phyloP scores from a whole-genome alignment of 2,888 invertebrate genomes.

The Schrankia costaestrigalis region DNA sequence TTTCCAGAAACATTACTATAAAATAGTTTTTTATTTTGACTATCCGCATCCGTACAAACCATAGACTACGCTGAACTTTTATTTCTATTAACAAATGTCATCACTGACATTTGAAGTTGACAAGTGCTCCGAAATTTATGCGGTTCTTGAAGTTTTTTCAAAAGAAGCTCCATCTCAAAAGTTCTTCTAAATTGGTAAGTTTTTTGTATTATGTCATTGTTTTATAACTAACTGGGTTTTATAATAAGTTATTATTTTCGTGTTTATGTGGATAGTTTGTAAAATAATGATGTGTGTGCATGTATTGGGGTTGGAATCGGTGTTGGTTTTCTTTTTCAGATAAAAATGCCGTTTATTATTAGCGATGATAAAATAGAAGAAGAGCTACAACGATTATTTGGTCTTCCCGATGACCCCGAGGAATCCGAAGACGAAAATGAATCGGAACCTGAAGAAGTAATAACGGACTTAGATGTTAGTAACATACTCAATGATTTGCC shows the following conservation, averaged over 20 bases:
- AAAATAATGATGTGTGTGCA: neutral
- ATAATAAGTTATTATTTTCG: neutral
- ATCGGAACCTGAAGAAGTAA: conserved; percentile 3
- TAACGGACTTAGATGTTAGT: conserved; percentile 7
- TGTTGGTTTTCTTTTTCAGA: conserved; percentile 3
- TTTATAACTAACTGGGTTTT: too few species aligned
- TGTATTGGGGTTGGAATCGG: conserved; percentile 6
- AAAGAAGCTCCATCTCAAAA: too few species aligned
- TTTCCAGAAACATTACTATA: too few species aligned
- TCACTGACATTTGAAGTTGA: too few species aligned
- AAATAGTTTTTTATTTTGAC: too few species aligned
- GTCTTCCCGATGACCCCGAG: conserved; percentile 4
- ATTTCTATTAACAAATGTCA: too few species aligned
- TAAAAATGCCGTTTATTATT: conserved; percentile 3
- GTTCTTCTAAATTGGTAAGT: too few species aligned
- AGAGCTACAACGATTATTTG: neutral
- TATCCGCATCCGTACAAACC: too few species aligned
- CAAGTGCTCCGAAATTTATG: too few species aligned
- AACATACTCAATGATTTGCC: conserved; percentile 3
- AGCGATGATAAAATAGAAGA: conserved; percentile 2
- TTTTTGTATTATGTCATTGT: too few species aligned
- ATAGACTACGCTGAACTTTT: too few species aligned
- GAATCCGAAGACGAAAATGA: conserved; percentile 6
- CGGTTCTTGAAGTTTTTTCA: too few species aligned
- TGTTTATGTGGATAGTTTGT: neutral